A percentile compares a stretch with the other conserved stretches of the same genome.
phyloP scores from a whole-genome alignment of 2,888 invertebrate species.

The Adineta ricciae region DNA sequence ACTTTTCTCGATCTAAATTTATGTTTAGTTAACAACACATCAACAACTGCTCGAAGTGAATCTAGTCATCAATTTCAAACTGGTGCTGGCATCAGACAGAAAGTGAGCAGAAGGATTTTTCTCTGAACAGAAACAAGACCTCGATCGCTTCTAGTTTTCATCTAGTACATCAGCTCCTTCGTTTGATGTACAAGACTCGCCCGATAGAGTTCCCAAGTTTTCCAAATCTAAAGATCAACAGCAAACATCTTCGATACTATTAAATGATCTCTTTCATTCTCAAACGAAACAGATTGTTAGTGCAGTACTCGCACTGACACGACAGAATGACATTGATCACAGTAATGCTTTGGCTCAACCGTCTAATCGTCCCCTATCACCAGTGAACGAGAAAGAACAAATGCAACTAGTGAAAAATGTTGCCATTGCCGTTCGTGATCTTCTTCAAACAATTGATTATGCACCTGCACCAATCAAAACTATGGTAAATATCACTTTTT shows the following conservation, averaged over 20 bases:
- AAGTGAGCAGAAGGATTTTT: no score
- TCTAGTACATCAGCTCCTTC: no score
- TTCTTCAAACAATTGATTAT: constrained; percentile 16
- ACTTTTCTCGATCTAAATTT: background rate
- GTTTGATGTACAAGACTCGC: background rate
- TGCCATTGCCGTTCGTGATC: constrained; percentile 15
- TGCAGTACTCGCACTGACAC: background rate
- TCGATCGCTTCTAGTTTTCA: no score
- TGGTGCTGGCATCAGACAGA: background rate
- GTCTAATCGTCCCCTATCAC: background rate
- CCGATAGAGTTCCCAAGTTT: background rate
- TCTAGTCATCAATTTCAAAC: background rate
- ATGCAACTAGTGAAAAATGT: constrained; percentile 11
- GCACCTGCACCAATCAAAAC: background rate
- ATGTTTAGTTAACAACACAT: background rate
- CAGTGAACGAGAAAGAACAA: background rate
- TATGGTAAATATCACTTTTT: background rate
- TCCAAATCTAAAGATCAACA: background rate
- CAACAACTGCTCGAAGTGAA: background rate
- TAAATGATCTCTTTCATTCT: background rate
- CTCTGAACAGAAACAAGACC: no score
- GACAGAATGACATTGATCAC: background rate
- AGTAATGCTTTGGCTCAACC: background rate
- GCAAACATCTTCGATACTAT: background rate
- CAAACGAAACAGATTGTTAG: constrained; percentile 10